phyloP scores from a whole-genome alignment of 1,140 invertebrate genomes.

The Drosophila trapezifrons region DNA sequence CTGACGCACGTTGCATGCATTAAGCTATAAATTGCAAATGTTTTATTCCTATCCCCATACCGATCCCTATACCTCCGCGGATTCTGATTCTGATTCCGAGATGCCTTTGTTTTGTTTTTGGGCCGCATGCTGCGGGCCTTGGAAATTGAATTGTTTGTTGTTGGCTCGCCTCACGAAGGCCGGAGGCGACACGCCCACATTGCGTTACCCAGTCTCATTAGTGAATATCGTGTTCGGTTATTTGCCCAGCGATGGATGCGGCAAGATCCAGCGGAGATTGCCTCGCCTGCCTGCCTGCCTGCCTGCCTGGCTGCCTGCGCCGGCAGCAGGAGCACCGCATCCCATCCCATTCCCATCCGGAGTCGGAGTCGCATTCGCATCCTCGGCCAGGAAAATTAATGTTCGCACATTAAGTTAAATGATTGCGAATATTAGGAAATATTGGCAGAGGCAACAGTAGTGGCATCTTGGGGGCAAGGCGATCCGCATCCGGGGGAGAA shows the following conservation, averaged over 20 bases:
- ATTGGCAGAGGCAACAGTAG: slow-evolving; percentile 67
- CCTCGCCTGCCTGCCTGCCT: slow-evolving; percentile 21
- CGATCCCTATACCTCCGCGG: slow-evolving; percentile 6
- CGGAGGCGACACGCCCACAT: slow-evolving; percentile 67
- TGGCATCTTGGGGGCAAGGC: slow-evolving; percentile 11
- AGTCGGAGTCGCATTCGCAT: slow-evolving; percentile 37
- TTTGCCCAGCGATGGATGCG: slow-evolving; percentile 70
- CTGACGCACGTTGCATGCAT: slow-evolving; percentile 78
- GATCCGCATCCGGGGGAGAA: slow-evolving; percentile 8
- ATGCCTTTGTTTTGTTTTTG: slow-evolving; percentile 42
- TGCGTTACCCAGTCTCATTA: slow-evolving; percentile 77
- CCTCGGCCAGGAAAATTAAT: slow-evolving; percentile 67
- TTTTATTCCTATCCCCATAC: slow-evolving; percentile 42
- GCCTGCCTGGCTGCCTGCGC: background rate
- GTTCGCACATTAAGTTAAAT: slow-evolving; percentile 79
- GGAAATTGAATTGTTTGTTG: slow-evolving; percentile 82
- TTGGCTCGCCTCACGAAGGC: slow-evolving; percentile 63
- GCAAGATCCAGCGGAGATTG: slow-evolving; percentile 45
- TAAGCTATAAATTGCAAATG: slow-evolving; percentile 76
- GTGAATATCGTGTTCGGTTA: slow-evolving; percentile 73
- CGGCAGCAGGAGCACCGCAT: slow-evolving; percentile 19
- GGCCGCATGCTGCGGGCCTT: slow-evolving; percentile 54
- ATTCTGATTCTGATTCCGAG: slow-evolving; percentile 10
- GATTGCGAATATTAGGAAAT: slow-evolving; percentile 82
- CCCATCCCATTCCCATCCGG: slow-evolving; percentile 6